Evolutionary conservation across 2,888 invertebrate genomes (phyloP), one percentile per base, ranked within the genome.

Genomic region (Scaptodrosophila latifasciaeformis): DNA sequence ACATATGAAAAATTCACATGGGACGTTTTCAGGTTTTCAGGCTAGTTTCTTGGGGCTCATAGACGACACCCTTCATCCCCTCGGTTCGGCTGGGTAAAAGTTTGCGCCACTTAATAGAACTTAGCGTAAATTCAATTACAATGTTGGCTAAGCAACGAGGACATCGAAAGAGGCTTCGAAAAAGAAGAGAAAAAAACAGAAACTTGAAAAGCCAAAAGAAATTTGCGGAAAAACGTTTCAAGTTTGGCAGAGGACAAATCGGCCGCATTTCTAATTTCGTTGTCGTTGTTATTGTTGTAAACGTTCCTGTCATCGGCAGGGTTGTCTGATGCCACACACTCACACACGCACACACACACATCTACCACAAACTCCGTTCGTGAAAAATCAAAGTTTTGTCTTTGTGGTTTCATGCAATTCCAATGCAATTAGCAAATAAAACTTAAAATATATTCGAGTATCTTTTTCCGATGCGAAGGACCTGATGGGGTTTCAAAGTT

Each of bases 91-190:
- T n/a, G n/a, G n/a, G n/a, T n/a, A 72, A 70, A 76, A 75, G 75
- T 75, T 75, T 80, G 70, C 78, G 75, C 80, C 75, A 75, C 75
- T 75, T 75, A 75, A 75, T 80, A 67, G 75, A 75, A 75, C 80
- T 75, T 77, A 76, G 77, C 80, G 78, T 78, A 80, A 75, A 75
- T 75, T 75, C 75, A 75, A 75, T 75, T 75, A 75, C 75, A 80
- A 59, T 57, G 44, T 62, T 54, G 65, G 59, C 48, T 40, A 9
- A 35, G 2, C 49, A 44, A n/a, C n/a, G n/a, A n/a, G n/a, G n/a
- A n/a, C n/a, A n/a, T n/a, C n/a, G n/a, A n/a, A n/a, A n/a, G n/a
- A n/a, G n/a, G n/a, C n/a, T n/a, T n/a, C n/a, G n/a, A 12, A 17
- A 30, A 4, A 31, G n/a, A 17, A 7, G 15, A 34, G 6, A 34